Conservation (phyloP, 2,888 invertebrate species). For the Uloborus plumipes region DNA sequence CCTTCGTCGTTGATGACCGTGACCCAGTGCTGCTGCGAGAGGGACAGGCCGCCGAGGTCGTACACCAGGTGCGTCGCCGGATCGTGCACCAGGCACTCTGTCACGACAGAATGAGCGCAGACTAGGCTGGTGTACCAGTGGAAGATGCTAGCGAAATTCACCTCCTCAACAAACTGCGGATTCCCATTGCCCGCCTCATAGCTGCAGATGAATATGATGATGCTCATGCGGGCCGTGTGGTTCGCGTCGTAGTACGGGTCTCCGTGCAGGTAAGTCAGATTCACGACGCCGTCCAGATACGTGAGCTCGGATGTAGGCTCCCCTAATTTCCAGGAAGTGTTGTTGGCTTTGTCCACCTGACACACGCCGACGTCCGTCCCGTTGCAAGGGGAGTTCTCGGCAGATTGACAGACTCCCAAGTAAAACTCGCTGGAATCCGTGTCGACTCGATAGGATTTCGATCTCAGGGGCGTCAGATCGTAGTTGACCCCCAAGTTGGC, state of each 20-base stretch:
- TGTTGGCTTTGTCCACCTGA: conserved; percentile 67
- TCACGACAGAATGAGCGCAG: conserved; percentile 31
- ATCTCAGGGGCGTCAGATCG: conserved; percentile 52
- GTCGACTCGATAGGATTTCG: conserved; percentile 37
- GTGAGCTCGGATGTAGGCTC: conserved; percentile 67
- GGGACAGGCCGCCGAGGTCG: conserved; percentile 47
- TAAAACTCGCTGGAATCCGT: conserved; percentile 38
- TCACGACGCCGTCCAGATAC: conserved; percentile 71
- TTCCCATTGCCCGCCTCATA: conserved; percentile 68
- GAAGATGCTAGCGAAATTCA: conserved; percentile 67
- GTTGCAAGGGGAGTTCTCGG: conserved; percentile 35
- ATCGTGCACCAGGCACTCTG: conserved; percentile 51
- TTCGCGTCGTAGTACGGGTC: conserved; percentile 68
- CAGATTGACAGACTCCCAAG: conserved; percentile 58
- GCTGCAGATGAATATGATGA: conserved; percentile 71
- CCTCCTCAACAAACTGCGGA: conserved; percentile 69
- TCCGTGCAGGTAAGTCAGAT: conserved; percentile 70
- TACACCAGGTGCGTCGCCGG: conserved; percentile 40
- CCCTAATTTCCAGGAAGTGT: conserved; percentile 67
- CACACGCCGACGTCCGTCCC: conserved; percentile 68
- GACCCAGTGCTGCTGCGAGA: conserved; percentile 32
- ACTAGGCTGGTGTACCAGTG: conserved; percentile 65
- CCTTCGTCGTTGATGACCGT: conserved; percentile 26
- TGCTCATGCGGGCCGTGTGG: conserved; percentile 68
- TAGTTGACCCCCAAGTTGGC: conserved; percentile 65